phyloP scores from a whole-genome alignment of 2,797 vertebrate species.

The Galago senegalensis region DNA sequence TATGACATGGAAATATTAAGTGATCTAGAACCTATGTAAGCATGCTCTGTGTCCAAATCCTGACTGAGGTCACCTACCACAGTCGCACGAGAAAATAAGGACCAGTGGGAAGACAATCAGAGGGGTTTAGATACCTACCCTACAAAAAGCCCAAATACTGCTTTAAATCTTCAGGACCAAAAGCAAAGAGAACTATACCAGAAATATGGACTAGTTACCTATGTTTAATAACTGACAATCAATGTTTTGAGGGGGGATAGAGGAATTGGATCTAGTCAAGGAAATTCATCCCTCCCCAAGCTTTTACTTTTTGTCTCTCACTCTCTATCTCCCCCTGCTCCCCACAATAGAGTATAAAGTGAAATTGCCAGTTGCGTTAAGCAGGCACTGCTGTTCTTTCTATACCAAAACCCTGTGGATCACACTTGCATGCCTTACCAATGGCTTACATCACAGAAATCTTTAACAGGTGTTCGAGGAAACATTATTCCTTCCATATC shows the following conservation, averaged over 20 bases:
- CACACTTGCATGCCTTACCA: neutral
- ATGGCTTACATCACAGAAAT: neutral
- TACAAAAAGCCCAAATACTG: neutral
- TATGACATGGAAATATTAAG: neutral
- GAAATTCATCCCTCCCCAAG: neutral
- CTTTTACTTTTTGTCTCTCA: neutral
- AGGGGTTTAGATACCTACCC: rapidly evolving
- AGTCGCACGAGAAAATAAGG: neutral
- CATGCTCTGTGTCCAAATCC: neutral
- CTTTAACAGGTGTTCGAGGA: neutral
- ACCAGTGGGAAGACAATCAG: neutral
- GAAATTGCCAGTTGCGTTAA: neutral
- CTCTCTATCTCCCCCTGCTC: neutral
- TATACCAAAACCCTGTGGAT: neutral
- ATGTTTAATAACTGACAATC: neutral
- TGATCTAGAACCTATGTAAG: neutral
- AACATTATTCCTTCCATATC: neutral
- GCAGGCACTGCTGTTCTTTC: no score
- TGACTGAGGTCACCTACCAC: neutral
- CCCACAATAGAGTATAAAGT: neutral
- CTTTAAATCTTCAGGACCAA: neutral
- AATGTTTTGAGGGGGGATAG: neutral
- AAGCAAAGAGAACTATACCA: neutral
- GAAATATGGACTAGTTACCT: neutral
- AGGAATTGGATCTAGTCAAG: neutral